These are phyloP conservation scores for Phylloscopus collybita DNA, from an alignment of 2,797 vertebrate species.

Conservation along the genomic window DNA sequence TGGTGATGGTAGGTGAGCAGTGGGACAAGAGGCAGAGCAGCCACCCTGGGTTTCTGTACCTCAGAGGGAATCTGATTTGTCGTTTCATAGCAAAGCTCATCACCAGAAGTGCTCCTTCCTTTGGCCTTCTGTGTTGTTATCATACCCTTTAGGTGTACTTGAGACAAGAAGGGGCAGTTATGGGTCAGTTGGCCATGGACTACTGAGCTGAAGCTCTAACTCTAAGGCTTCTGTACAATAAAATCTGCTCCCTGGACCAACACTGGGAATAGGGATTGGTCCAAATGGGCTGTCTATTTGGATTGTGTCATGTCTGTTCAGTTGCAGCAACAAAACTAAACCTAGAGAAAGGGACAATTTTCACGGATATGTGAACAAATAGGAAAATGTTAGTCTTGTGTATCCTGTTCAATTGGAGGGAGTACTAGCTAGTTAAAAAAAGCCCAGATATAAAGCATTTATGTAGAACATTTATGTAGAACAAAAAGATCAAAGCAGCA, in stretches of 20 bases:
- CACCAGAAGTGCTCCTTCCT: background rate
- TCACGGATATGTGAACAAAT: slow-evolving; percentile 8
- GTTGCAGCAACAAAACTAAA: background rate
- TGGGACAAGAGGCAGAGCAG: background rate
- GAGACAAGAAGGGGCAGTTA: background rate
- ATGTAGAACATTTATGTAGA: background rate
- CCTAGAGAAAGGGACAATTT: background rate
- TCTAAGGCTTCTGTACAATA: background rate
- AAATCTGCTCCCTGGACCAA: background rate
- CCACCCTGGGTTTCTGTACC: background rate
- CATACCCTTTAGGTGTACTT: background rate
- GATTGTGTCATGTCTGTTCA: background rate
- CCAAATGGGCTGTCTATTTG: background rate
- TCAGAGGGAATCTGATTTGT: background rate
- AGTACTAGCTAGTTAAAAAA: background rate
- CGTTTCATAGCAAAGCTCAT: background rate
- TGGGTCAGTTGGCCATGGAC: background rate
- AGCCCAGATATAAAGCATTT: background rate
- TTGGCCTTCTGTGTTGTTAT: background rate
- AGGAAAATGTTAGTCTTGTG: slow-evolving; percentile 9
- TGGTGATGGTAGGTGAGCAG: background rate
- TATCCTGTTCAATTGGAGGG: background rate
- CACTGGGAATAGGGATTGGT: background rate
- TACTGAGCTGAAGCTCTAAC: background rate
- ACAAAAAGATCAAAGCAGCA: slow-evolving; percentile 12